Conservation (phyloP, 2,797 vertebrate species). For the Emys orbicularis region DNA sequence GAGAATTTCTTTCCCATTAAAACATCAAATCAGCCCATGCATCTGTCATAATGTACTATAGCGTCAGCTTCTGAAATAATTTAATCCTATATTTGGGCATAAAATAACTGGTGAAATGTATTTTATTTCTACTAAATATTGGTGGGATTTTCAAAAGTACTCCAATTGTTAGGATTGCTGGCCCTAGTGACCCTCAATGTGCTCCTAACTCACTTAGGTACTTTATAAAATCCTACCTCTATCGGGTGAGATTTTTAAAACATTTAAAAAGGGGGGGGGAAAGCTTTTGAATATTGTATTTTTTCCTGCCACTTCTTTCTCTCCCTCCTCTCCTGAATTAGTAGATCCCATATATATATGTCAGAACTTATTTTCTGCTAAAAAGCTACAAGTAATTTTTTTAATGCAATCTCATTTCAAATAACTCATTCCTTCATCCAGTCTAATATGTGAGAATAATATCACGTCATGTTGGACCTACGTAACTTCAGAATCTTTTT, state of each 20-base stretch:
- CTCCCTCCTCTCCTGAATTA: neutral
- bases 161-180: neutral
- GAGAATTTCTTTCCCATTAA: neutral
- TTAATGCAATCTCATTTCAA: neutral
- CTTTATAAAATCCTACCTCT: neutral
- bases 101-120: neutral
- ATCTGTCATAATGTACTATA: neutral
- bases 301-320: neutral
- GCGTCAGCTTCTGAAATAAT: neutral
- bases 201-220: neutral
- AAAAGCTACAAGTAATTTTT: neutral
- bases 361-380: neutral
- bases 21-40: neutral
- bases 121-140: neutral
- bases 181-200: neutral
- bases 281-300: neutral
- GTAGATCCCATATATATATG: neutral
- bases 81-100: neutral
- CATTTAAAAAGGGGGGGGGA: too few relatives aligned
- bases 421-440: neutral
- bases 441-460: neutral
- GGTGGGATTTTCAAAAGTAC: neutral
- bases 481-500: neutral
- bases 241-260: neutral
- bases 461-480: conserved; percentile 22